Percentiles rank a stretch among this genome's conserved stretches.
Evolutionary conservation across 2,113 vertebrate species (phyloP).

Genomic region (Embiotoca jacksoni): DNA sequence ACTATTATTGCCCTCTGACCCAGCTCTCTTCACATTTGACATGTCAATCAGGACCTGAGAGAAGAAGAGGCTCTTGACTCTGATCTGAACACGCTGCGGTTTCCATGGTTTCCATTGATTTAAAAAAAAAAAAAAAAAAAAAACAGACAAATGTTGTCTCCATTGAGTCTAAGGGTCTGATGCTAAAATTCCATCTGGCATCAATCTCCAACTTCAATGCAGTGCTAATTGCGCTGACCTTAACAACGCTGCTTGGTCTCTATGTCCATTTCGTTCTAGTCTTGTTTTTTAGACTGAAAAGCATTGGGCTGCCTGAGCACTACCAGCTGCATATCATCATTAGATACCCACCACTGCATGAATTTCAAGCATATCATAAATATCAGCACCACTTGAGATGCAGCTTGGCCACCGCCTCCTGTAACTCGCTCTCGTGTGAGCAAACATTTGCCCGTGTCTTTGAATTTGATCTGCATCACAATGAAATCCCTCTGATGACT

Average conservation of each 20-base stretch:
- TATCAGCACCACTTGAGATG: slow-evolving; percentile 50
- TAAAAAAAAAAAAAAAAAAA: not conserved
- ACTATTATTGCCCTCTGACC: slow-evolving; percentile 45
- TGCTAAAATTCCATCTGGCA: slow-evolving; percentile 45
- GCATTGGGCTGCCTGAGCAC: slow-evolving; percentile 19
- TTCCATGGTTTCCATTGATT: slow-evolving; percentile 58
- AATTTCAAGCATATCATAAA: slow-evolving; percentile 61
- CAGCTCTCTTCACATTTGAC: slow-evolving; percentile 43
- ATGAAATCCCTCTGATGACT: slow-evolving; percentile 9
- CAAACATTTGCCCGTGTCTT: slow-evolving; percentile 44
- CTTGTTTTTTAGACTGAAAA: slow-evolving; percentile 22
- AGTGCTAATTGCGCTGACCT: slow-evolving; percentile 57
- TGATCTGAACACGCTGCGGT: slow-evolving; percentile 23
- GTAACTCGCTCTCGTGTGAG: not conserved
- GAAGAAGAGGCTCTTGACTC: slow-evolving; percentile 7
- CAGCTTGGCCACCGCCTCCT: not conserved
- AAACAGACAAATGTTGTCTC: slow-evolving; percentile 42
- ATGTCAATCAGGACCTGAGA: slow-evolving; percentile 41
- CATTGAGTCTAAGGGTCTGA: slow-evolving; percentile 50
- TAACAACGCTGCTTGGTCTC: slow-evolving; percentile 18
- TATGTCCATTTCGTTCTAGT: slow-evolving; percentile 13
- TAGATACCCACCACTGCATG: slow-evolving; percentile 38
- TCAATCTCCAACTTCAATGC: slow-evolving; percentile 31
- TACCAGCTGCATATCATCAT: slow-evolving; percentile 55
- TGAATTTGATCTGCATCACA: slow-evolving; percentile 15